phyloP scores from a whole-genome alignment of 2,113 vertebrate genomes.

The Sander lucioperca region DNA sequence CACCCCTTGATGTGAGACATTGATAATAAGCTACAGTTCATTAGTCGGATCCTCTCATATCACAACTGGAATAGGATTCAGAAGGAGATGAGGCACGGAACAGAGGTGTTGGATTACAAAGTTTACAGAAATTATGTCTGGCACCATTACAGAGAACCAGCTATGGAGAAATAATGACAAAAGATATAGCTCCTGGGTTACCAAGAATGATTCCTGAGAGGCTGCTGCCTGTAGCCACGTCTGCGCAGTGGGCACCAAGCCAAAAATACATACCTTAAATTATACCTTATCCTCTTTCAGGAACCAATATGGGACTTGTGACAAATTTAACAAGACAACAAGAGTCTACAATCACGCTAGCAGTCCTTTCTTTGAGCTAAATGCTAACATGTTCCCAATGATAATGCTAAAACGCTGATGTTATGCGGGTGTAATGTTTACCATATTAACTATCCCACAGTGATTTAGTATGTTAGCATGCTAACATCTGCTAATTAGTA shows the following conservation, averaged over 20 bases:
- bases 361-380: neutral
- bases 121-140: conserved; percentile 36
- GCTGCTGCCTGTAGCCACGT: neutral
- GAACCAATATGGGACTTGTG: no score
- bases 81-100: conserved; percentile 30
- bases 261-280: conserved; percentile 22
- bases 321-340: no score
- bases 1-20: conserved; percentile 27
- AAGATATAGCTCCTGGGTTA: neutral
- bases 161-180: conserved; percentile 3
- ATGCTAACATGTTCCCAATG: neutral
- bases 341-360: no score
- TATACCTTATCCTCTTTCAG: no score
- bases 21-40: conserved; percentile 37
- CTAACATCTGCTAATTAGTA: neutral
- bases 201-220: conserved; percentile 2
- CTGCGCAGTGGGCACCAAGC: neutral
- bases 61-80: conserved; percentile 31
- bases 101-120: conserved; percentile 34
- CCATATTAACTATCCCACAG: neutral
- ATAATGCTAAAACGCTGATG: neutral
- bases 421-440: no score
- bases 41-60: conserved; percentile 20
- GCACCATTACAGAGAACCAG: conserved; percentile 8
- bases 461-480: neutral